phyloP scores from a whole-genome alignment of 2,888 invertebrate genomes.

The Chrysomela aeneicollis region DNA sequence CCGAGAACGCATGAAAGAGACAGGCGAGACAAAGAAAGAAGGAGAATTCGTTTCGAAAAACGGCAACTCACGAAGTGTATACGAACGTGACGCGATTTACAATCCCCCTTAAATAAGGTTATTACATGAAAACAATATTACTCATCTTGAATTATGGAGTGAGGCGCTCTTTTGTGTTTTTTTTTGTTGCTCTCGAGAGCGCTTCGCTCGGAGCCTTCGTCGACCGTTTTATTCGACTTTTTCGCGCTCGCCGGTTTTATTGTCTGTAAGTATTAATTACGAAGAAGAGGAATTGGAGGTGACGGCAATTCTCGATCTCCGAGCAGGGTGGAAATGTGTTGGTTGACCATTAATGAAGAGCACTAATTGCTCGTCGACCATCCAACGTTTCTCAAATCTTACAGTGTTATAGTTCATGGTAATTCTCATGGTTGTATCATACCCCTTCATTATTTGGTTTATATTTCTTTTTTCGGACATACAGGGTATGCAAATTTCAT shows the following conservation, averaged over 20 bases:
- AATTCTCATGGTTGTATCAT: no score
- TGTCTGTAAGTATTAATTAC: constrained; percentile 2
- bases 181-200: constrained; percentile 9
- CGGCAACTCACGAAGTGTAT: constrained; percentile 42
- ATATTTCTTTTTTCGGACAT: no score
- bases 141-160: constrained; percentile 45
- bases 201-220: background rate
- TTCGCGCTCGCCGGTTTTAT: constrained; percentile 1
- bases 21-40: constrained; percentile 1
- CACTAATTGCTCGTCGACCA: no score
- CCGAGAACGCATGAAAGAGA: constrained; percentile 38
- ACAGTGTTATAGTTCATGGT: no score
- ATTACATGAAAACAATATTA: constrained; percentile 57
- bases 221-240: constrained; percentile 3
- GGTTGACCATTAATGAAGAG: no score
- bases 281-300: background rate
- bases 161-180: constrained; percentile 21
- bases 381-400: no score
- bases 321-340: background rate
- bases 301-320: constrained; percentile 3
- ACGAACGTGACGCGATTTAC: constrained; percentile 54
- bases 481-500: no score
- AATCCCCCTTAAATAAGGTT: constrained; percentile 55
- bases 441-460: no score
- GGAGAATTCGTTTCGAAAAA: constrained; percentile 17